phyloP scores from a whole-genome alignment of 2,113 vertebrate species.

The Corynorhinus townsendii region DNA sequence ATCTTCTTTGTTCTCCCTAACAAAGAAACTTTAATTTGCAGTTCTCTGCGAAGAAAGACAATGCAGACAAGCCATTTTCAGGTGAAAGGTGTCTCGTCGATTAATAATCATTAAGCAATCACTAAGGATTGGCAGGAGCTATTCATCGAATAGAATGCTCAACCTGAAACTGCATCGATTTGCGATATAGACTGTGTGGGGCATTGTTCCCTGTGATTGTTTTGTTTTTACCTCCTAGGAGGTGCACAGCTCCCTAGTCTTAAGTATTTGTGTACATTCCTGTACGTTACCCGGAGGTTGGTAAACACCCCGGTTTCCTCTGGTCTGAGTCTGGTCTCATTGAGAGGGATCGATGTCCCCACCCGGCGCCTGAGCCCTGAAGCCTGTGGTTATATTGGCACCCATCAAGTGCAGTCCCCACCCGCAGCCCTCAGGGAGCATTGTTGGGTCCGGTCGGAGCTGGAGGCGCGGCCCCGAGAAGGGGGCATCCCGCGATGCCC shows the following conservation, averaged over 20 bases:
- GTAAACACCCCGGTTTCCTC: not conserved
- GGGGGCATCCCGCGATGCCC: not conserved
- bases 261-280: not conserved
- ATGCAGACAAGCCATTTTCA: slow-evolving; percentile 65
- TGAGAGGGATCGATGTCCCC: rapidly evolving
- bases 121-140: slow-evolving; percentile 56
- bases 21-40: slow-evolving; percentile 76
- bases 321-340: not conserved
- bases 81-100: slow-evolving; percentile 73
- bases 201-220: not conserved
- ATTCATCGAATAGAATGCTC: not conserved
- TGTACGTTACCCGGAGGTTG: not conserved
- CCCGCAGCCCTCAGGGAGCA: not conserved
- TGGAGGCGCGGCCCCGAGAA: too few species aligned
- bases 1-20: slow-evolving; percentile 75
- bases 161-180: not conserved
- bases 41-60: slow-evolving; percentile 66
- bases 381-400: too few species aligned
- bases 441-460: rapidly evolving
- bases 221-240: not conserved
- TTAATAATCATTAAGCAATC: slow-evolving; percentile 66
- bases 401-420: not conserved
- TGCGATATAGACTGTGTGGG: not conserved
- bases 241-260: not conserved
- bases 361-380: not conserved